These are phyloP conservation scores for Apodemia mormo DNA, from an alignment of 2,888 invertebrate species.

Conservation along the genomic window DNA sequence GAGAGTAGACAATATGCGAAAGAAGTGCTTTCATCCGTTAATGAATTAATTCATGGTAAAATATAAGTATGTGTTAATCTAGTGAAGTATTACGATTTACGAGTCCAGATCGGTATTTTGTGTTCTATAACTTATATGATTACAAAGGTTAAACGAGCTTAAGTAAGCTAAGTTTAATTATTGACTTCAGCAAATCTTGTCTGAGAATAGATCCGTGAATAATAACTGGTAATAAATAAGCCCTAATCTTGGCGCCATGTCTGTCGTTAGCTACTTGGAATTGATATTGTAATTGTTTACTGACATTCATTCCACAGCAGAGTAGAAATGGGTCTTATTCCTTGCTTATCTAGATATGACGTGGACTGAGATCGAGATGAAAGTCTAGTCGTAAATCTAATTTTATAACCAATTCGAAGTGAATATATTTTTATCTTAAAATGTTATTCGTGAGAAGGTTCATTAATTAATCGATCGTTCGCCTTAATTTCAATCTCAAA, in stretches of 20 bases:
- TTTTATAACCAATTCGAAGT: not conserved
- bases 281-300: not conserved
- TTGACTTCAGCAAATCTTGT: conserved; percentile 21
- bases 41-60: no score
- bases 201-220: conserved; percentile 22
- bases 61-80: no score
- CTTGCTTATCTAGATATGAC: not conserved
- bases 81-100: no score
- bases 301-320: not conserved
- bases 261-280: conserved; percentile 2
- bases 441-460: no score
- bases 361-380: not conserved
- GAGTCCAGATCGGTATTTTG: no score
- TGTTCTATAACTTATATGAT: no score
- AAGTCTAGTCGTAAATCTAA: not conserved
- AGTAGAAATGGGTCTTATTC: not conserved
- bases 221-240: conserved; percentile 19
- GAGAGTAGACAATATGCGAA: no score
- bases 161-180: conserved; percentile 7
- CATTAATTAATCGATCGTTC: no score
- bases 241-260: conserved; percentile 19
- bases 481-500: no score
- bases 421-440: no score
- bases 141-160: not conserved
- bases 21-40: no score